Conservation (phyloP, 1,140 invertebrate species). For the Drosophila paulistorum region DNA sequence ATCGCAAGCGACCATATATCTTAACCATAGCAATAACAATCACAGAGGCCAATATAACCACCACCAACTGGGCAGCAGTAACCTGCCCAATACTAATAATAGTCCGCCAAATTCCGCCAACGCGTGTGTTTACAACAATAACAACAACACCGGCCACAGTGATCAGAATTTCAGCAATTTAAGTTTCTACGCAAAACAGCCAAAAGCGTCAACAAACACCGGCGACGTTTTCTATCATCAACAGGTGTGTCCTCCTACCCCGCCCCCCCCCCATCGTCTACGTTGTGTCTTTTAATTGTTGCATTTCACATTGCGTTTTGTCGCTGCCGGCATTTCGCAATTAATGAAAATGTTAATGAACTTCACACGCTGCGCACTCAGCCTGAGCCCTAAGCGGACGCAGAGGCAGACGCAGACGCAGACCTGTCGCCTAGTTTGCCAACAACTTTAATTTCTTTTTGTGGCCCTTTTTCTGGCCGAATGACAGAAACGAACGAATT, state of each 20-base stretch:
- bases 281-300: slow-evolving; percentile 62
- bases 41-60: slow-evolving; percentile 29
- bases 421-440: slow-evolving; percentile 5
- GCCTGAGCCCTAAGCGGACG: slow-evolving; percentile 46
- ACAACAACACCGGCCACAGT: slow-evolving; percentile 43
- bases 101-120: slow-evolving; percentile 42
- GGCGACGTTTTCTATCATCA: slow-evolving; percentile 65
- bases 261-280: slow-evolving; percentile 8
- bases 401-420: background rate
- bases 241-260: slow-evolving; percentile 70
- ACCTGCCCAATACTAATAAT: slow-evolving; percentile 61
- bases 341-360: slow-evolving; percentile 82
- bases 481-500: background rate
- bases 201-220: slow-evolving; percentile 40
- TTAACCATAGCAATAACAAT: slow-evolving; percentile 57
- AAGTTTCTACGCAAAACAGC: slow-evolving; percentile 67
- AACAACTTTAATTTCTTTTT: slow-evolving; percentile 7
- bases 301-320: slow-evolving; percentile 59
- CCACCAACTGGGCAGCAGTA: slow-evolving; percentile 44
- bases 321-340: slow-evolving; percentile 69
- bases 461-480: slow-evolving; percentile 22
- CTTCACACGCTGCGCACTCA: slow-evolving; percentile 77
- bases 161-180: slow-evolving; percentile 59
- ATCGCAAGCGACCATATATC: slow-evolving; percentile 69
- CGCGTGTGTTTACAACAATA: slow-evolving; percentile 65